Evolutionary conservation across 2,113 vertebrate species (phyloP), one percentile per base, ranked within the genome.

Genomic region (Poeciliopsis turrubarensis): DNA sequence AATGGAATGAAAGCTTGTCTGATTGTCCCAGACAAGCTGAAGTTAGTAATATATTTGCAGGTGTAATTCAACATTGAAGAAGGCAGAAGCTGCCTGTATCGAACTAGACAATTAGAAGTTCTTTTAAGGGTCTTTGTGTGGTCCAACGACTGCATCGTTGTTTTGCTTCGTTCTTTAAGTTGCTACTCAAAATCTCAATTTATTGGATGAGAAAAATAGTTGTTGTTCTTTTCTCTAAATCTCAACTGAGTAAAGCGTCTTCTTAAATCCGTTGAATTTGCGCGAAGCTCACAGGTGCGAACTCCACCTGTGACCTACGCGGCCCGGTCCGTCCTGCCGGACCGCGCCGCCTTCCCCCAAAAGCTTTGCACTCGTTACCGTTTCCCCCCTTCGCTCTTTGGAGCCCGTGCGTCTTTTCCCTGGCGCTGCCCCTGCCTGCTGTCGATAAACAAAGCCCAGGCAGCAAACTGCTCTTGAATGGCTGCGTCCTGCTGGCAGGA

Each of bases 401-500:
- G 65, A 44, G 72, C 62, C 70, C 14, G 4, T 27, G 60, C 68
- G 29, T 73, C 77, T 81, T 54, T 51, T 60, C 3, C 62, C 77
- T 41, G 73, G 9, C 65, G 74, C 73, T 73, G 80, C 70, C 77
- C 77, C 34, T 3, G 34, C 34, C 86, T 85, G 85, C 86, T 81
- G 85, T 80, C 87, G 81, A 86, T 84, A 93, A 94, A 93, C 92
- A 94, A 91, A 91, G 88, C 8, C 78, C 72, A 30, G 68, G 54
- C 78, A 88, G 84, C 80, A 82, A 82, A 89, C 78, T 80, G 87
- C 84, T 72, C 72, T 84, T 90, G 87, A 93, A 89, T 91, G 86
- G 89, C 37, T 54, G 82, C 77, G 61, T 89, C 92, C 92, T 89
- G 93, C 93, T 92, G 91, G 76, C 82, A 91, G 86, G 93, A 93